A percentile compares a stretch with the other conserved stretches of the same genome.
phyloP scores from a whole-genome alignment of 2,113 vertebrate genomes.

The Pungitius pungitius region DNA sequence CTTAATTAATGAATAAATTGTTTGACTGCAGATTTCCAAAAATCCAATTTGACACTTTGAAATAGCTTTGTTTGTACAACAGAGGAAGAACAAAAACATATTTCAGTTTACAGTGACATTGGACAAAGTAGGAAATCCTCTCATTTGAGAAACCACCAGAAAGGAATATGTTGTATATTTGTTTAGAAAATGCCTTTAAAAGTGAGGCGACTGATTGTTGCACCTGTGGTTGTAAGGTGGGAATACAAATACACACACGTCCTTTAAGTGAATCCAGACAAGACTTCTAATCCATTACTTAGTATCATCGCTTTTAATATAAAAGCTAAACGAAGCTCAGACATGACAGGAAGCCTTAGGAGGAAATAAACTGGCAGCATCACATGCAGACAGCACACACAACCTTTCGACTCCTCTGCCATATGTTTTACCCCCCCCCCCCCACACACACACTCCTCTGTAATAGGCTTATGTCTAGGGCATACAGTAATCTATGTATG shows the following conservation, averaged over 20 bases:
- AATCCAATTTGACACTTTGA: background rate
- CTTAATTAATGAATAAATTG: background rate
- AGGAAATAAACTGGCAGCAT: conserved; percentile 19
- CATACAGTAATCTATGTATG: conserved; percentile 65
- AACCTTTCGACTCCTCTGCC: conserved; percentile 54
- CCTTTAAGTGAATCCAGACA: background rate
- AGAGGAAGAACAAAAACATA: background rate
- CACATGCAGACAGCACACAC: conserved; percentile 20
- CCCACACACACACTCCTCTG: conserved; percentile 18
- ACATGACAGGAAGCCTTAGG: conserved; percentile 7
- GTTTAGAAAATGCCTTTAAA: background rate
- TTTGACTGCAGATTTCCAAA: background rate
- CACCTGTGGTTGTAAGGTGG: background rate
- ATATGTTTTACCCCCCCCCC: conserved; percentile 61
- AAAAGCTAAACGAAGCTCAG: no score
- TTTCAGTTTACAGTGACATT: background rate
- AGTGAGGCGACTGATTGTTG: background rate
- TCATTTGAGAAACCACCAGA: background rate
- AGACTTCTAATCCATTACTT: background rate
- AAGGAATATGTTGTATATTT: background rate
- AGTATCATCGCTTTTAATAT: background rate
- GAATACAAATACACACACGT: background rate
- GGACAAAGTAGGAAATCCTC: background rate
- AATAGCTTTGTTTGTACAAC: background rate
- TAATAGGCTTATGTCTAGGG: conserved; percentile 78